These are phyloP conservation scores for Lymantria monacha DNA, from an alignment of 2,888 invertebrate genomes.

Conservation along the genomic window DNA sequence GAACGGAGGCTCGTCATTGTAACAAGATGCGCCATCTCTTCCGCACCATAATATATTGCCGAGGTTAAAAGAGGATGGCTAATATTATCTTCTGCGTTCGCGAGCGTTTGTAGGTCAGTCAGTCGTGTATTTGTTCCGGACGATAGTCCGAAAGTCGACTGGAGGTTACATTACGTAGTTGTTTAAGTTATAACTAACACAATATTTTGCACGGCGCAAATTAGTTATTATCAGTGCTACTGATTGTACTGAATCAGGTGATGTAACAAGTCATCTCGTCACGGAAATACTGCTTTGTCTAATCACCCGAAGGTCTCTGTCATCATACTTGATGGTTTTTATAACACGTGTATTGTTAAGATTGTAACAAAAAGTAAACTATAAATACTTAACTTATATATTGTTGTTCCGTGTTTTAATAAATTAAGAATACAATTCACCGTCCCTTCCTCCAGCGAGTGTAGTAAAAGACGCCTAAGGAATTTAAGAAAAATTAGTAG, in stretches of 20 bases:
- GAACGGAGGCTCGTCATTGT: constrained; percentile 79
- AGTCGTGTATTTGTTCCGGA: constrained; percentile 80
- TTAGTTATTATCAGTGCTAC: constrained; percentile 22
- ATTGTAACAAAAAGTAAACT: no score
- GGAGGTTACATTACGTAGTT: constrained; percentile 76
- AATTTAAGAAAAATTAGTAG: no score
- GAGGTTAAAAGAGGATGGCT: constrained; percentile 62
- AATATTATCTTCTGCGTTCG: constrained; percentile 66
- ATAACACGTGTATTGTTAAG: no score
- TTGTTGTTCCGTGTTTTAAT: no score
- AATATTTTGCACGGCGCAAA: constrained; percentile 38
- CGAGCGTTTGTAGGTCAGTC: constrained; percentile 80
- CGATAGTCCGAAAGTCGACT: constrained; percentile 80
- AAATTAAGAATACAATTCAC: no score
- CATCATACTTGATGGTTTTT: no score
- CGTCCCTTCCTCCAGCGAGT: no score
- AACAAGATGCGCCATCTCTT: constrained; percentile 66
- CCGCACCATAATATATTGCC: constrained; percentile 43
- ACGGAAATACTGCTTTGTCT: constrained; percentile 19
- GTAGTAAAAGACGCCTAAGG: no score
- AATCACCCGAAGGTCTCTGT: not conserved
- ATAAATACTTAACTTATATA: no score
- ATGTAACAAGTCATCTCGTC: constrained; percentile 33
- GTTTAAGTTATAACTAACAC: constrained; percentile 57
- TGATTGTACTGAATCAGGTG: constrained; percentile 30